A percentile compares a stretch with the other conserved stretches of the same genome.
Conservation (phyloP, 2,888 invertebrate genomes). For the Nymphalis urticae region DNA sequence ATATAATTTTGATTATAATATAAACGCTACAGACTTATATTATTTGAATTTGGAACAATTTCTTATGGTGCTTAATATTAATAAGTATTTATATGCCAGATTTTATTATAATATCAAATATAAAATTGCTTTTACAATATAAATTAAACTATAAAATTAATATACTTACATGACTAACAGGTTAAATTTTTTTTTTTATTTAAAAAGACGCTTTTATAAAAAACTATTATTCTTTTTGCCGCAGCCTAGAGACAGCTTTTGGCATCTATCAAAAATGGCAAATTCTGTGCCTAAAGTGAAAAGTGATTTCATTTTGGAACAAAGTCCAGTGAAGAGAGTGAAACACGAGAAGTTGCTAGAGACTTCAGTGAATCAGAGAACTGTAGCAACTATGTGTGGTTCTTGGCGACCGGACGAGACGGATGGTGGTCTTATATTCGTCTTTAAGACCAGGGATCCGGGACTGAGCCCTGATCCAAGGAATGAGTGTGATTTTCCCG, state of each 20-base stretch:
- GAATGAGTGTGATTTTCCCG: constrained; percentile 67
- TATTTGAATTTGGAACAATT: too few relatives aligned
- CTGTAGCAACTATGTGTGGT: constrained; percentile 78
- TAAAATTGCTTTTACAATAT: background rate
- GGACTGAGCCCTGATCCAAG: constrained; percentile 73
- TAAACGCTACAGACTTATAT: too few relatives aligned
- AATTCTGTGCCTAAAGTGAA: constrained; percentile 50
- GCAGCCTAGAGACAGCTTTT: constrained; percentile 13
- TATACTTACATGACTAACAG: constrained; percentile 24
- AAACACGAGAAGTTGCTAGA: constrained; percentile 46
- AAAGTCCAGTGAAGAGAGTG: constrained; percentile 60
- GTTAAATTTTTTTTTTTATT: constrained; percentile 23
- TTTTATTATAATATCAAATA: too few relatives aligned
- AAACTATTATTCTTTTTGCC: constrained; percentile 16
- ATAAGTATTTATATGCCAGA: too few relatives aligned
- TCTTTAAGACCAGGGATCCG: constrained; percentile 62
- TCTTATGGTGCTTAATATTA: too few relatives aligned
- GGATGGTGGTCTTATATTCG: constrained; percentile 72
- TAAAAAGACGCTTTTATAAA: constrained; percentile 22
- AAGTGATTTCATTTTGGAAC: constrained; percentile 50
- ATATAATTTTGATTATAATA: too few relatives aligned
- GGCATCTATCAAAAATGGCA: constrained; percentile 49
- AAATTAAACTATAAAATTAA: background rate
- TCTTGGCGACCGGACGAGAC: constrained; percentile 76
- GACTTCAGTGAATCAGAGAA: constrained; percentile 50